A percentile compares a stretch with the other conserved stretches of the same genome.
These are phyloP conservation scores for Synodontis membranacea DNA, from an alignment of 2,113 vertebrate genomes.

Conservation along the genomic window DNA sequence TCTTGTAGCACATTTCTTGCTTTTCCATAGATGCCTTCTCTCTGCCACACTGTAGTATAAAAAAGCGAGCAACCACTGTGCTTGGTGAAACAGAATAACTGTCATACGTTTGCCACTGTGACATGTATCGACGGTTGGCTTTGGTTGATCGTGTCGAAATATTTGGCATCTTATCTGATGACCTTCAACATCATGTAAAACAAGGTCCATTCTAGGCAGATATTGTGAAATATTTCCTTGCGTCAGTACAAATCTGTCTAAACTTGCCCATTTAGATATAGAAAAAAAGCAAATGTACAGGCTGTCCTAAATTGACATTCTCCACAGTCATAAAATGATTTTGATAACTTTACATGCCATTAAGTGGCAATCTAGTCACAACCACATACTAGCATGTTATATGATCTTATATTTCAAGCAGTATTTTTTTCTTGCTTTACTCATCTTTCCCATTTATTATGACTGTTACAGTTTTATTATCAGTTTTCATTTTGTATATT, in stretches of 20 bases:
- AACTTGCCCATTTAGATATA: background rate
- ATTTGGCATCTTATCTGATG: constrained; percentile 23
- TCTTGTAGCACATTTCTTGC: constrained; percentile 27
- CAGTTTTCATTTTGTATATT: background rate
- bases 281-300: background rate
- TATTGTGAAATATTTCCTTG: background rate
- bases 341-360: background rate
- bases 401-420: background rate
- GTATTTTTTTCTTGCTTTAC: background rate
- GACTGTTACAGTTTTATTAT: background rate
- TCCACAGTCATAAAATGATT: background rate
- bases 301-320: background rate
- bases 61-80: constrained; percentile 3
- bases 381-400: background rate
- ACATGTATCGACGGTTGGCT: constrained; percentile 11
- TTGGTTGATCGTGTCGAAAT: background rate
- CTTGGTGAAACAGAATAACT: constrained; percentile 6
- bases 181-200: background rate
- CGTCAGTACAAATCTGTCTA: background rate
- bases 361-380: background rate
- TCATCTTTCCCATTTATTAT: background rate
- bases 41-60: constrained; percentile 14
- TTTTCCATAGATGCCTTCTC: constrained; percentile 19
- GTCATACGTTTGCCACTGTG: background rate
- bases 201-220: background rate